A percentile compares a stretch with the other conserved stretches of the same genome.
Conservation (phyloP, 2,113 vertebrate species). For the Peromyscus leucopus region DNA sequence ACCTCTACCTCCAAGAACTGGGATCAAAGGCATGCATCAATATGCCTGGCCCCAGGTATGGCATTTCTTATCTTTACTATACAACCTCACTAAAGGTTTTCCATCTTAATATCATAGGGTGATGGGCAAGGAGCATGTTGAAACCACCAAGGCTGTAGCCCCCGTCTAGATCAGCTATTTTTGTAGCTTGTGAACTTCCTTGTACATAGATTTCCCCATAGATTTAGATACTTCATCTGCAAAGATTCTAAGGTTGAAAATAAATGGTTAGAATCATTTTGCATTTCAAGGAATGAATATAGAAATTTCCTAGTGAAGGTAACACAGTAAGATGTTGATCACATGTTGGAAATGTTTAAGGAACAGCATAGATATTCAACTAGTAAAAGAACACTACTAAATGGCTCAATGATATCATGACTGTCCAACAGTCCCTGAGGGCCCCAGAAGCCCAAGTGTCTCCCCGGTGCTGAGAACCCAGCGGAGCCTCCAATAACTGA, state of each 20-base stretch:
- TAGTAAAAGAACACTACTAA: neutral
- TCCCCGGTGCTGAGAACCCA: neutral
- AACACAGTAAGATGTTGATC: neutral
- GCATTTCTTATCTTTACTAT: neutral
- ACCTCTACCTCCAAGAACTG: neutral
- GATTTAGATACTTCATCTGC: neutral
- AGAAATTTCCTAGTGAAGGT: neutral
- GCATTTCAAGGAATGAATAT: neutral
- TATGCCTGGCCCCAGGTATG: neutral
- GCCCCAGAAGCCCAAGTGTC: neutral
- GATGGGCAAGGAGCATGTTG: neutral
- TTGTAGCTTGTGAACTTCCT: neutral
- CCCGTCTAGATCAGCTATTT: neutral
- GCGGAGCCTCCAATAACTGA: neutral
- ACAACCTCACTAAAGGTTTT: neutral
- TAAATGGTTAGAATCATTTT: neutral
- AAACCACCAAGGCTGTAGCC: neutral
- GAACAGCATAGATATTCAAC: neutral
- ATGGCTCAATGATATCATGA: neutral
- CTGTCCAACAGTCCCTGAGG: neutral
- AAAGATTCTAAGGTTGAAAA: neutral
- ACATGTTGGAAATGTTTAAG: neutral
- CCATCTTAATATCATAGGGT: neutral
- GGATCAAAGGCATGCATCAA: neutral
- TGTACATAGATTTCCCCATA: neutral